phyloP scores from a whole-genome alignment of 2,113 vertebrate species.

The Prunella himalayana region DNA sequence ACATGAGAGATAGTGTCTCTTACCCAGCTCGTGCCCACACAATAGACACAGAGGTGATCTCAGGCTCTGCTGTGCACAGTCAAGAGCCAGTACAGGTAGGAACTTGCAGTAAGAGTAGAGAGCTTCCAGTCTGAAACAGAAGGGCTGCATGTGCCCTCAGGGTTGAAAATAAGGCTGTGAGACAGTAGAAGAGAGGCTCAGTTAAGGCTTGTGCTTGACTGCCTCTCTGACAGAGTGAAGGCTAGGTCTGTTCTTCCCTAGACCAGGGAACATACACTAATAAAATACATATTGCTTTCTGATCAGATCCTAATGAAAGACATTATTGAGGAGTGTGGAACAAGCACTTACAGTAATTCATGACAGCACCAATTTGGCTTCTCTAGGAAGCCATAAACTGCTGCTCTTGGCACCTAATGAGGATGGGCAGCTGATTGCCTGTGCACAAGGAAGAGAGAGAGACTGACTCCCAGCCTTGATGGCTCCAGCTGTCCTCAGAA shows the following conservation, averaged over 20 bases:
- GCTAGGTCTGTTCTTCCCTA: conserved; percentile 37
- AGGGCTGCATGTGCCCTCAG: background rate
- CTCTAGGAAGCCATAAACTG: conserved; percentile 55
- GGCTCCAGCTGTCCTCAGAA: background rate
- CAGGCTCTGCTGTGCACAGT: background rate
- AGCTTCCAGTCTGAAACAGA: background rate
- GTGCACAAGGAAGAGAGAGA: background rate
- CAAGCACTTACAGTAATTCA: conserved; percentile 68
- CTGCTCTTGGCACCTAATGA: conserved; percentile 56
- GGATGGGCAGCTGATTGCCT: conserved; percentile 50
- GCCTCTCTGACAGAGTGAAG: conserved; percentile 25
- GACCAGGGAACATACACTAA: conserved; percentile 37
- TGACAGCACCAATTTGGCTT: conserved; percentile 67
- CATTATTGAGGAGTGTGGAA: conserved; percentile 62
- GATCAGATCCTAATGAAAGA: conserved; percentile 66
- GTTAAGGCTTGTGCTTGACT: conserved; percentile 12
- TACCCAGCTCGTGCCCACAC: background rate
- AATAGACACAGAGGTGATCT: background rate
- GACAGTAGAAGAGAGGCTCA: background rate
- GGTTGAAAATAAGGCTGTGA: background rate
- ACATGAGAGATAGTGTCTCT: background rate
- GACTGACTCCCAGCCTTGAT: background rate
- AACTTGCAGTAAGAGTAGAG: background rate
- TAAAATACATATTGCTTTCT: conserved; percentile 70
- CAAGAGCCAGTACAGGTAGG: background rate